Evolutionary conservation across 2,888 invertebrate genomes (phyloP).

Genomic region (Biston betularia): DNA sequence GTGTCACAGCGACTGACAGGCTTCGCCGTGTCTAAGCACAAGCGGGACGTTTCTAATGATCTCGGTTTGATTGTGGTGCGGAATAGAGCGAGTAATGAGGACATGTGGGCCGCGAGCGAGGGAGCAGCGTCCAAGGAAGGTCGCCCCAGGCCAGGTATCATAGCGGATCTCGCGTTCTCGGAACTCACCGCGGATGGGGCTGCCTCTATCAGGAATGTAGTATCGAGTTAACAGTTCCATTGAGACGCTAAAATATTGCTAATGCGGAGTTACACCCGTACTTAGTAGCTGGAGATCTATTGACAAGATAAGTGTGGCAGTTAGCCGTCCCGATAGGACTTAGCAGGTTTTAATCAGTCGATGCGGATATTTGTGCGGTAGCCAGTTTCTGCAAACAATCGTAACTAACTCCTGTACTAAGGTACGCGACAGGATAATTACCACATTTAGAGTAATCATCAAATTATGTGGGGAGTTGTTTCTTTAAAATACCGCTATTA

Average conservation of each 20-base stretch:
- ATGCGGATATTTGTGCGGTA: constrained; percentile 10
- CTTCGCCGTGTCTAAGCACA: constrained; percentile 61
- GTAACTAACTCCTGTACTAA: constrained; percentile 19
- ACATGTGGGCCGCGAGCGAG: constrained; percentile 60
- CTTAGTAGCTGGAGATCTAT: constrained; percentile 16
- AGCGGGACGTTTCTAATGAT: constrained; percentile 76
- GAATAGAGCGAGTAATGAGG: constrained; percentile 72
- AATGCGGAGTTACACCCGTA: constrained; percentile 33
- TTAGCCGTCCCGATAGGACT: not conserved
- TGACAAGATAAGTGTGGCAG: constrained; percentile 15
- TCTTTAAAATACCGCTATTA: too few species aligned
- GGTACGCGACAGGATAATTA: too few species aligned
- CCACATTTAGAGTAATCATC: not conserved
- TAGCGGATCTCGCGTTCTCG: constrained; percentile 74
- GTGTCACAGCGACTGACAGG: constrained; percentile 77
- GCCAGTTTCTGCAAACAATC: not conserved
- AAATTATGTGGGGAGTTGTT: not conserved
- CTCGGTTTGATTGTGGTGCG: constrained; percentile 74
- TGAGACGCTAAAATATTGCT: constrained; percentile 42
- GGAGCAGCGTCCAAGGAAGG: constrained; percentile 61
- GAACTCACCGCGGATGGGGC: constrained; percentile 73
- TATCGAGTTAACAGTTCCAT: constrained; percentile 40
- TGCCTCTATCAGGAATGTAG: constrained; percentile 58
- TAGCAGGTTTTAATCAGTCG: not conserved
- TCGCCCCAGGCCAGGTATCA: constrained; percentile 50